Evolutionary conservation across 2,888 invertebrate species (phyloP).

Genomic region (Xestia sexstrigata): DNA sequence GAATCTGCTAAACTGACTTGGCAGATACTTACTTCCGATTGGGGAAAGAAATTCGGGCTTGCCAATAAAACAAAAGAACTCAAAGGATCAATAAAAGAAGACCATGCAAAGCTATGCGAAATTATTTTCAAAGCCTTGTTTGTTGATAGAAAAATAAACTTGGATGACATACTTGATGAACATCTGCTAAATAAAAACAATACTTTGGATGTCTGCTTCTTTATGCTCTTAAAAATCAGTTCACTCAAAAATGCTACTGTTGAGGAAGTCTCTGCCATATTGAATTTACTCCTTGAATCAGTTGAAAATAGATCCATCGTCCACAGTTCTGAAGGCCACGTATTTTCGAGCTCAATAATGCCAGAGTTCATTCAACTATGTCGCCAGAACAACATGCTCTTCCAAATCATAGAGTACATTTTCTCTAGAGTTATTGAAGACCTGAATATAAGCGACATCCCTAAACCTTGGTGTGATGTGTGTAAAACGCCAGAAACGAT

Average conservation of each 20-base stretch:
- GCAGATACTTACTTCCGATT: conserved; percentile 80
- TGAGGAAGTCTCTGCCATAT: conserved; percentile 80
- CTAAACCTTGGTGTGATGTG: conserved; percentile 86
- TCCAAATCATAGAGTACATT: conserved; percentile 90
- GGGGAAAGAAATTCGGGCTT: conserved; percentile 82
- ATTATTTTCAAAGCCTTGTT: conserved; percentile 80
- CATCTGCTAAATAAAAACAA: conserved; percentile 76
- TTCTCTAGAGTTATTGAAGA: conserved; percentile 87
- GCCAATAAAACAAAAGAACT: conserved; percentile 68
- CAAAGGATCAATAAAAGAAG: conserved; percentile 70
- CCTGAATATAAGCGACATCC: conserved; percentile 81
- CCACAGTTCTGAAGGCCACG: conserved; percentile 73
- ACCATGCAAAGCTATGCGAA: conserved; percentile 75
- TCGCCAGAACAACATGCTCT: conserved; percentile 86
- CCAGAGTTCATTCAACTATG: conserved; percentile 80
- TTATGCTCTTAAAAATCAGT: conserved; percentile 85
- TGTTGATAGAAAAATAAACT: conserved; percentile 72
- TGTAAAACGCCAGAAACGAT: conserved; percentile 80
- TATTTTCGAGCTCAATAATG: conserved; percentile 78
- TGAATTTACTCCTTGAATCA: conserved; percentile 85
- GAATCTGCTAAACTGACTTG: conserved; percentile 77
- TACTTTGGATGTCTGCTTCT: conserved; percentile 81
- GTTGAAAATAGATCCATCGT: conserved; percentile 81
- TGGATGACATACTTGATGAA: conserved; percentile 78
- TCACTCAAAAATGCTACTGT: conserved; percentile 80